Conservation (phyloP, 2,113 vertebrate species). For the Anolis carolinensis region DNA sequence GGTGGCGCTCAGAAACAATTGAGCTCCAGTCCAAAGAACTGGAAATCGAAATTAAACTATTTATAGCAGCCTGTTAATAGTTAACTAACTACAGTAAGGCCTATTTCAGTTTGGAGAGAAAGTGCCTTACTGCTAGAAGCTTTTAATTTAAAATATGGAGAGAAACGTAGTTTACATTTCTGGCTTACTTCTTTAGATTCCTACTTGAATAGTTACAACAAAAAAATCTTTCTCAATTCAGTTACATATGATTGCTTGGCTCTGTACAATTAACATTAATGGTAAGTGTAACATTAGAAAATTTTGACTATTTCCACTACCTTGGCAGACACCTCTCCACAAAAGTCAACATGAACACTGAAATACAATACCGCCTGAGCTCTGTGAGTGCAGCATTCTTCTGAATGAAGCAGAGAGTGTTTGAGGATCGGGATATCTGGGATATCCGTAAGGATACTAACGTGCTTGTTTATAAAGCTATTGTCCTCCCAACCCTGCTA, state of each 20-base stretch:
- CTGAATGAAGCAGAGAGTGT: too few species aligned
- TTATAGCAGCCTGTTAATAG: slow-evolving; percentile 17
- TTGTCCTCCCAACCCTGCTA: too few species aligned
- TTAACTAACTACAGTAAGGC: neutral
- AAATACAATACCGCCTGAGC: too few species aligned
- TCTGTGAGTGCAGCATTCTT: too few species aligned
- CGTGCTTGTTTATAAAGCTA: too few species aligned
- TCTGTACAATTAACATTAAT: too few species aligned
- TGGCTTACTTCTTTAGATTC: slow-evolving; percentile 21
- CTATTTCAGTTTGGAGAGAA: slow-evolving; percentile 22
- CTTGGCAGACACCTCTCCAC: too few species aligned
- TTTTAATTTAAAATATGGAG: neutral
- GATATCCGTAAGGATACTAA: too few species aligned
- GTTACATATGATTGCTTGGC: slow-evolving; percentile 28
- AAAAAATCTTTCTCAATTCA: slow-evolving; percentile 12
- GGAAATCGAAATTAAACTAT: neutral
- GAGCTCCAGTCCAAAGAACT: neutral
- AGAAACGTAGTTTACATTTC: neutral
- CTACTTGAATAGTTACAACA: neutral
- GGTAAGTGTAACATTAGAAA: too few species aligned
- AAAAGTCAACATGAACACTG: too few species aligned
- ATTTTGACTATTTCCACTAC: too few species aligned
- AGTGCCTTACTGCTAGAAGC: neutral
- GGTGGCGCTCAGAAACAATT: slow-evolving; percentile 58
- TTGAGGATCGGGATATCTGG: too few species aligned